Percentiles rank a stretch among this genome's conserved stretches.
Conservation (phyloP, 2,113 vertebrate species). For the Antigone vipio region DNA sequence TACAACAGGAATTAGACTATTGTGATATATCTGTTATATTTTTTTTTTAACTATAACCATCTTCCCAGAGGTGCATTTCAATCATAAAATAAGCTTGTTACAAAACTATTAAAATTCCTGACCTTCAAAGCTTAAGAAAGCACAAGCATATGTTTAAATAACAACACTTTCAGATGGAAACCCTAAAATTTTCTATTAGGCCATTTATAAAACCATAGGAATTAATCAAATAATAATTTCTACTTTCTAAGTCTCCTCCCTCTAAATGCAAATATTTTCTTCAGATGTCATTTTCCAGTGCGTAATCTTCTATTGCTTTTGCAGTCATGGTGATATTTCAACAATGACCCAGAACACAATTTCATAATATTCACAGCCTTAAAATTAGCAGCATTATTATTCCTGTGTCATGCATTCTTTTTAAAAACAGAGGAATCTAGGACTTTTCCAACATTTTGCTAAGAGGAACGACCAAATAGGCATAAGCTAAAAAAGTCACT, state of each 20-base stretch:
- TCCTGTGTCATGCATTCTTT: neutral
- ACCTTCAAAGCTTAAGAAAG: neutral
- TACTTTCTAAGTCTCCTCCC: neutral
- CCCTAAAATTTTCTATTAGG: neutral
- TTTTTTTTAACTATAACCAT: neutral
- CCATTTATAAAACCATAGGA: neutral
- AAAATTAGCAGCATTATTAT: neutral
- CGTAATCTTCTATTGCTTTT: neutral
- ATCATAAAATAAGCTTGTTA: neutral
- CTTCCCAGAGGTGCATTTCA: neutral
- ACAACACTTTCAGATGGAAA: neutral
- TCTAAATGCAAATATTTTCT: neutral
- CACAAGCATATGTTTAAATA: neutral
- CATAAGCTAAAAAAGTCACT: neutral
- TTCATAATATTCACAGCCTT: neutral
- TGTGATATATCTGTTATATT: accelerated
- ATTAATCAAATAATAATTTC: neutral
- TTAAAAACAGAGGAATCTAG: neutral
- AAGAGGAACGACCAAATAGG: neutral
- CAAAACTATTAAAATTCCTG: neutral
- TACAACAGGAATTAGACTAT: neutral
- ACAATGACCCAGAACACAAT: neutral
- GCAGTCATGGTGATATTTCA: neutral
- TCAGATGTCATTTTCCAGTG: neutral
- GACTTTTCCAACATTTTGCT: neutral